These are phyloP conservation scores for Polypedilum pembai DNA, from an alignment of 1,140 invertebrate species.

Conservation along the genomic window DNA sequence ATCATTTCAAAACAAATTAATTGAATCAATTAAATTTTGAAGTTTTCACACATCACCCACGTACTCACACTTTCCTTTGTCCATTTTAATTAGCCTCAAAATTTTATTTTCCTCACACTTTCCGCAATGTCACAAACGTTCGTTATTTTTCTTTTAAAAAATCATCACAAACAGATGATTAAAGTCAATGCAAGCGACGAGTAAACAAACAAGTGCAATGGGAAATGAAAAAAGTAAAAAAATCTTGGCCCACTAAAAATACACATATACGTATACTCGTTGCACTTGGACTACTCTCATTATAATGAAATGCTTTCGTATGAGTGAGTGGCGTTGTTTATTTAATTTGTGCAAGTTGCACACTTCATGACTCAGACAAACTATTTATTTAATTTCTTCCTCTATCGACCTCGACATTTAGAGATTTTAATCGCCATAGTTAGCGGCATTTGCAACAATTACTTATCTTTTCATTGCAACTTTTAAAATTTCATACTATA, in stretches of 20 bases:
- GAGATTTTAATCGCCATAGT: neutral
- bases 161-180: too few species aligned
- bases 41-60: too few species aligned
- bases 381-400: slow-evolving; percentile 4
- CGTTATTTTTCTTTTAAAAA: too few species aligned
- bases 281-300: slow-evolving; percentile 25
- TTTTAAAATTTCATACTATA: too few species aligned
- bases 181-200: neutral
- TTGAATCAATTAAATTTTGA: too few species aligned
- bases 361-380: neutral
- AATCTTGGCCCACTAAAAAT: slow-evolving; percentile 11
- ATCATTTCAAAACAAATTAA: too few species aligned
- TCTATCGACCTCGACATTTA: slow-evolving; percentile 20
- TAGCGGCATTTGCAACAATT: too few species aligned
- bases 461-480: too few species aligned
- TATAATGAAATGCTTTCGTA: neutral
- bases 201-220: neutral
- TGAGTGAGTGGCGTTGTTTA: neutral
- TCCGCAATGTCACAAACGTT: too few species aligned
- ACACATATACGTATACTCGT: neutral
- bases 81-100: too few species aligned
- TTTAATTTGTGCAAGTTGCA: slow-evolving; percentile 2
- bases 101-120: too few species aligned
- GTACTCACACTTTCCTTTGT: too few species aligned
- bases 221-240: neutral